Evolutionary conservation across 2,888 invertebrate genomes (phyloP).

Genomic region (Pseudococcus viburni): DNA sequence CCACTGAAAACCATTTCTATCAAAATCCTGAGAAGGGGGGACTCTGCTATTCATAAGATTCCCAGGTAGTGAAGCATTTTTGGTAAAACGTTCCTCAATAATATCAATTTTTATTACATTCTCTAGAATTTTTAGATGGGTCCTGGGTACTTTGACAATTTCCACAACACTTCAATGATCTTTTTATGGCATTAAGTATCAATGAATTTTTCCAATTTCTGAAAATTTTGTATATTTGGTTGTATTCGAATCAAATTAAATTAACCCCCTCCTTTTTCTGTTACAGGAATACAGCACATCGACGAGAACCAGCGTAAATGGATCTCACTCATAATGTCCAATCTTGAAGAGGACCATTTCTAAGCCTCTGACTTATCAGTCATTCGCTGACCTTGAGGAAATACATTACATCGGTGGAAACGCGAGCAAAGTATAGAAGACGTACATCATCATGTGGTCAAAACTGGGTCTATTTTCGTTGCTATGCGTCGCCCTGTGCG

Average conservation of each 20-base stretch:
- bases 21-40: too few relatives aligned
- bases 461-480: neutral
- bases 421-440: neutral
- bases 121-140: too few relatives aligned
- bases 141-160: too few relatives aligned
- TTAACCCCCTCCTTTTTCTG: neutral
- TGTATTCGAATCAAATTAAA: neutral
- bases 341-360: neutral
- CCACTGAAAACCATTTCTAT: too few relatives aligned
- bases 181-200: too few relatives aligned
- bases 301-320: constrained; percentile 24
- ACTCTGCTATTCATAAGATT: too few relatives aligned
- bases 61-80: too few relatives aligned
- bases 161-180: too few relatives aligned
- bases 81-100: too few relatives aligned
- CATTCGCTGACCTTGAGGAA: neutral
- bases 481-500: neutral
- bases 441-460: constrained; percentile 21
- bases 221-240: too few relatives aligned
- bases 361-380: neutral
- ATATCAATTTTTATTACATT: too few relatives aligned
- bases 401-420: neutral
- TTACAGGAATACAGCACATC: constrained; percentile 25
- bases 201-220: too few relatives aligned
- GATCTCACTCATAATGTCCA: constrained; percentile 35